Evolutionary conservation across 2,113 vertebrate genomes (phyloP), one percentile per base, ranked within the genome.

Genomic region (Protobothrops flavoviridis): DNA sequence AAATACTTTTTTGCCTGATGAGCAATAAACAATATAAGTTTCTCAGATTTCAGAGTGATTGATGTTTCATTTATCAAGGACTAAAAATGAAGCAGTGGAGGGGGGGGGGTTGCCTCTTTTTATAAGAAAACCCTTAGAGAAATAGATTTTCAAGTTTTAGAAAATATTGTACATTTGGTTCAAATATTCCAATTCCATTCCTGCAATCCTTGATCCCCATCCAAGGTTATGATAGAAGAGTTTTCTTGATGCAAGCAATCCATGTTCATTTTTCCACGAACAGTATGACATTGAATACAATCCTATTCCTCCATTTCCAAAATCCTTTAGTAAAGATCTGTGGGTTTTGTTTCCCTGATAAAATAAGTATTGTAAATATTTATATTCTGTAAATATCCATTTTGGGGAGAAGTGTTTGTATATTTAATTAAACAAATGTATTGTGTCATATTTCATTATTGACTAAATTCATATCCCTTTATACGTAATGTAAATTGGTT

Each of bases 401-500:
- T 53, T 93, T 52, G 29, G 11, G 45, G 15, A 85, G 26, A 85
- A 55, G 39, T 85, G 15, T 50, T 74, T 89, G 15, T 26, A 89
- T 3, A 23, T 53, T 93, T 89, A 81, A 85, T 92, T 85, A 81
- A 56, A 29, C 1, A 59, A 24, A 90, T 48, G 39, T 64, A 64
- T n/a, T 29, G 56, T 39, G 20, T 89, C 11, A 89, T 93, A 69
- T 61, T 89, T 90, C 33, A 85, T 85, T 45, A 81, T 6, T 13
- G 88, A 5, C 74, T 85, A 87, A 2, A 4, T 96, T 91, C 29
- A 64, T 3, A 69, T 94, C 94, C 93, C 17, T 8, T 93, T 74
- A 81, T 0, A 88, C 50, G 59, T 94, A 69, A 29, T 50, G 2
- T 85, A 90, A 94, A 94, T 48, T n/a, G 93, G 86, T 86, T 91